Conservation (phyloP, 2,797 vertebrate species). For the Halcyon chelicuti region DNA sequence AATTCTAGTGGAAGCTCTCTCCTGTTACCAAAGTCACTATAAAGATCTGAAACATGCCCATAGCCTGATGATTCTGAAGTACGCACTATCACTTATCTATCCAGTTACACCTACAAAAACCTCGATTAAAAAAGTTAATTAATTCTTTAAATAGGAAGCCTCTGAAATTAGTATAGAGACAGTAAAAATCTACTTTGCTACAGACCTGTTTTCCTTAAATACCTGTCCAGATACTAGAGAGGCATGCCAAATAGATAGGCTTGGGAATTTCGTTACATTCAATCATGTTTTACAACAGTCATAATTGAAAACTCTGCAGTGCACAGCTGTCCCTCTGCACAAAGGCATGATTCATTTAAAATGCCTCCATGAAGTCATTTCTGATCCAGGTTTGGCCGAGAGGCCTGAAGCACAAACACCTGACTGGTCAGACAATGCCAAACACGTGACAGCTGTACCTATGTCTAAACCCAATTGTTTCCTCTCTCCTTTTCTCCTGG, state of each 20-base stretch:
- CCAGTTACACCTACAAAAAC: not conserved
- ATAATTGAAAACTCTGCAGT: not conserved
- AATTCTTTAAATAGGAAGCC: not conserved
- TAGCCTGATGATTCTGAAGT: not conserved
- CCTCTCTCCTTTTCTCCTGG: not conserved
- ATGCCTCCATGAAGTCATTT: not conserved
- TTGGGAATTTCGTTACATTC: not conserved
- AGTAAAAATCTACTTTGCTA: not conserved
- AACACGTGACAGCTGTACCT: rapidly evolving
- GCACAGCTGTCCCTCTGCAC: not conserved
- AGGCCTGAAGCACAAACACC: not conserved
- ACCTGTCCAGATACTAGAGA: not conserved
- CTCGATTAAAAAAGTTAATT: no score
- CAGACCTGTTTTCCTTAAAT: not conserved
- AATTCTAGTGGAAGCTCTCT: not conserved
- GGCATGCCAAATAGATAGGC: not conserved
- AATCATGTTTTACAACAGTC: not conserved
- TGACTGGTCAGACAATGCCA: not conserved
- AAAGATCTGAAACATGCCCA: not conserved
- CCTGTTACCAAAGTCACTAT: not conserved
- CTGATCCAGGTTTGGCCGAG: not conserved
- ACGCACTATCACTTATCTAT: not conserved
- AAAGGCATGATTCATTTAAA: not conserved
- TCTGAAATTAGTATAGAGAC: not conserved
- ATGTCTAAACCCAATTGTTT: not conserved